Evolutionary conservation across 92 coral and sea anemone genomes (phyloP), one percentile per base, ranked within the genome.

Genomic region (Porites rus): DNA sequence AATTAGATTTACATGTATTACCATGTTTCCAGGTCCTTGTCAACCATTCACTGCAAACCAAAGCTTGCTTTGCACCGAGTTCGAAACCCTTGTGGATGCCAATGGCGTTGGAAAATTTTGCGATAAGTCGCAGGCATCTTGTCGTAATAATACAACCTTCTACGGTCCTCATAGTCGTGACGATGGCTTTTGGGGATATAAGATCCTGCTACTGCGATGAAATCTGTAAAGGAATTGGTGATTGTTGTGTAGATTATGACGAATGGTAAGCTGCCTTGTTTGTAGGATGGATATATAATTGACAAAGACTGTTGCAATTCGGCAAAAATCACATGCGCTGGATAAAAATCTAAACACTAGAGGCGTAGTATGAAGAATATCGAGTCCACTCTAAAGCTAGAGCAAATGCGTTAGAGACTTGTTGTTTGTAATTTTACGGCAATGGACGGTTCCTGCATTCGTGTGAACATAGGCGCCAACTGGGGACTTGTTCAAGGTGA

Each of bases 1-100:
- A 28, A 28, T 28, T 28, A 28, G 3, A 28, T 28, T 1, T 28
- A 28, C 31, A 28, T 28, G 25, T 24, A 24, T 69, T 46, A 28
- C 31, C n/a, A 31, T 72, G 76, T 72, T 10, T 14, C 76, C 76
- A 72, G 76, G 76, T 46, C 76, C 76, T 72, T 72, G 76, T 46
- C 76, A 72, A 21, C 76, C 56, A 72, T 14, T 38, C 58, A 13
- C 43, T 24, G 56, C 21, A 38, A 46, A 38, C 21, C 76, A 72
- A 46, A 38, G 20, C 10, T 19, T 3, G 56, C 54, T 72, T 72
- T 72, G 76, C 76, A 38, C 76, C 16, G 56, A 72, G 21, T 38
- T 72, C 19, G 56, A 72, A 46, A 13, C 53, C 4, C 8, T 38
- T 9, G 7, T 16, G 50, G 21, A 38, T 10, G 50, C 31, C 31